Conservation (phyloP, 2,888 invertebrate genomes). For the Scelioninae gen. 2 region DNA sequence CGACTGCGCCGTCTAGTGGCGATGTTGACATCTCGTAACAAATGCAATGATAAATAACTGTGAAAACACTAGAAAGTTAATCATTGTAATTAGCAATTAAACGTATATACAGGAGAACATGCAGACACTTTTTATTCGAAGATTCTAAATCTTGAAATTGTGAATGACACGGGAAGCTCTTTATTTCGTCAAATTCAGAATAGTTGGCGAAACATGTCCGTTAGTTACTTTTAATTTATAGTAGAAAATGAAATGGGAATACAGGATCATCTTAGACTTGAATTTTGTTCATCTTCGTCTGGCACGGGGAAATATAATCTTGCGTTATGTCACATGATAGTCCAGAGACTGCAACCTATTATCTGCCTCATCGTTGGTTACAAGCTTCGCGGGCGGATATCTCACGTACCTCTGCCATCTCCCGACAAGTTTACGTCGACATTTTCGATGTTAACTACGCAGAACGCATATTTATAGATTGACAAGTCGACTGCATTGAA, state of each 20-base stretch:
- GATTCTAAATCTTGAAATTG: no score
- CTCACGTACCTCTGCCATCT: constrained; percentile 64
- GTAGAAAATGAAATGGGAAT: constrained; percentile 9
- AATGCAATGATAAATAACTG: no score
- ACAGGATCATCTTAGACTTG: constrained; percentile 8
- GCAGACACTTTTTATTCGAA: no score
- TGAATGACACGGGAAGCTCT: no score
- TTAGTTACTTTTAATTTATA: constrained; percentile 22
- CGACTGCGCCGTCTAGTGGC: no score
- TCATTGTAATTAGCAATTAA: no score
- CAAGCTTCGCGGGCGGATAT: constrained; percentile 61
- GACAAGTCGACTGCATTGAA: no score
- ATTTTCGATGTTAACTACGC: constrained; percentile 34
- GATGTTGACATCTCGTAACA: no score
- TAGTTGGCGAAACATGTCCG: no score
- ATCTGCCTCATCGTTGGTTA: constrained; percentile 69
- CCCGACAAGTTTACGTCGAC: constrained; percentile 64
- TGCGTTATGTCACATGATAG: constrained; percentile 28
- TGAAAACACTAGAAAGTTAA: no score
- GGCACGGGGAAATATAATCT: constrained; percentile 33
- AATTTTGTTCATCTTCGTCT: constrained; percentile 12
- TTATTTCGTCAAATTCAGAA: no score
- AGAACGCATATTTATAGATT: constrained; percentile 41
- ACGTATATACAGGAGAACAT: no score
- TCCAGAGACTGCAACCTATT: constrained; percentile 63